These are phyloP conservation scores for Leptosomus discolor DNA, from an alignment of 2,113 vertebrate genomes.

Conservation along the genomic window DNA sequence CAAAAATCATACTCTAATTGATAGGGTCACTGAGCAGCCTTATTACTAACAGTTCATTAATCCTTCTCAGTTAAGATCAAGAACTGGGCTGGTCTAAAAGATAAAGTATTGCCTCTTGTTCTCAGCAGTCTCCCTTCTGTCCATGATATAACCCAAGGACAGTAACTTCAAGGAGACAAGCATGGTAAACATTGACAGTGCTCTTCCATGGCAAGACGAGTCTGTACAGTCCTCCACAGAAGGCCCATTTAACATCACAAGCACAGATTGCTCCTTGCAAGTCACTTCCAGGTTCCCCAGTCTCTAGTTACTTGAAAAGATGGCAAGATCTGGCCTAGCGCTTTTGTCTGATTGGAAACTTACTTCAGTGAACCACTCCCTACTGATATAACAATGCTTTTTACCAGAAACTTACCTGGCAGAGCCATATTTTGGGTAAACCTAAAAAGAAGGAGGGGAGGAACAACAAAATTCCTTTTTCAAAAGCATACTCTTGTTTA, in stretches of 20 bases:
- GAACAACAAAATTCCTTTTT: not conserved
- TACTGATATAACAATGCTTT: not conserved
- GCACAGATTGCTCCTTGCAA: not conserved
- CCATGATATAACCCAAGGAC: too few relatives aligned
- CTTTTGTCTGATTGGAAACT: not conserved
- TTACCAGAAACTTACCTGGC: not conserved
- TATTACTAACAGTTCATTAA: not conserved
- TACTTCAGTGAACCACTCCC: not conserved
- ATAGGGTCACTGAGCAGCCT: not conserved
- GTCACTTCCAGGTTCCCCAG: not conserved
- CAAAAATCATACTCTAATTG: not conserved
- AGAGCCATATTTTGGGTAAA: not conserved
- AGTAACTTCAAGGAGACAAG: not conserved
- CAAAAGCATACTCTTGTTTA: not conserved
- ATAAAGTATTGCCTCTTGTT: too few relatives aligned
- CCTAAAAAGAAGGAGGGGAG: accelerated
- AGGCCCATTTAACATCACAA: not conserved
- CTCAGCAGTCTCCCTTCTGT: not conserved
- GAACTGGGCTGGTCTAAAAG: not conserved
- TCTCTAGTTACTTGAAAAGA: not conserved
- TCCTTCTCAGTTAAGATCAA: not conserved
- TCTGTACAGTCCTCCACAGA: not conserved
- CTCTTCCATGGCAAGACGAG: not conserved
- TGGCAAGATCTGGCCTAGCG: not conserved
- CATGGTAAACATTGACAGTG: not conserved